Percentiles rank a stretch among this genome's conserved stretches.
Evolutionary conservation across 2,113 vertebrate genomes (phyloP).

Genomic region (Zosterops lateralis): DNA sequence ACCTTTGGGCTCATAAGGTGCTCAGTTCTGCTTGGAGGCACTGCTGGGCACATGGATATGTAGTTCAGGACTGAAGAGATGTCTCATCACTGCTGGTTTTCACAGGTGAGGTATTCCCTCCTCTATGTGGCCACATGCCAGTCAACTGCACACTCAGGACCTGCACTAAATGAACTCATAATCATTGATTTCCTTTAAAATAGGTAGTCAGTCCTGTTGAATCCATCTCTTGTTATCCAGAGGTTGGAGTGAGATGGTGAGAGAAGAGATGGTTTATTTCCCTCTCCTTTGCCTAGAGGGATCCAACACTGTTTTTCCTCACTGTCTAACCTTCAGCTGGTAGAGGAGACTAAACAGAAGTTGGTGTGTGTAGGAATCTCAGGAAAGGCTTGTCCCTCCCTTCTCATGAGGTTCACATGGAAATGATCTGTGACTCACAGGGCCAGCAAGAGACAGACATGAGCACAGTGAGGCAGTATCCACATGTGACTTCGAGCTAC

Average conservation of each 20-base stretch:
- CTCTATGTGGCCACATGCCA: neutral
- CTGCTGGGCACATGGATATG: neutral
- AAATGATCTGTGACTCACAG: neutral
- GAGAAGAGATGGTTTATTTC: neutral
- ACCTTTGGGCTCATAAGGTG: neutral
- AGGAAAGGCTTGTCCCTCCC: neutral
- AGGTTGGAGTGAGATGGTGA: neutral
- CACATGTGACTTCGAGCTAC: fast-evolving
- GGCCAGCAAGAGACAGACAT: neutral
- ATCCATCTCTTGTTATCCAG: neutral
- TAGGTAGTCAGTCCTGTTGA: neutral
- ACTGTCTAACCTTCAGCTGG: neutral
- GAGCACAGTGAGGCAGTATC: neutral
- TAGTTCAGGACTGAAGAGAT: neutral
- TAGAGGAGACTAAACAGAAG: neutral
- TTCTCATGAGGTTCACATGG: neutral
- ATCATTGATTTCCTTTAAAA: neutral
- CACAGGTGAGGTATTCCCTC: neutral
- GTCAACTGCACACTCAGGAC: neutral
- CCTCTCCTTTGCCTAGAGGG: neutral
- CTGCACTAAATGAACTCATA: neutral
- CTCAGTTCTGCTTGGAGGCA: neutral
- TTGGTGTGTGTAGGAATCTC: neutral
- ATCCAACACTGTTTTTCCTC: neutral
- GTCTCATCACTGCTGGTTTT: neutral